These are phyloP conservation scores for Lepidocyrtinus sp. DNA, from an alignment of 2,888 invertebrate genomes.

Conservation along the genomic window DNA sequence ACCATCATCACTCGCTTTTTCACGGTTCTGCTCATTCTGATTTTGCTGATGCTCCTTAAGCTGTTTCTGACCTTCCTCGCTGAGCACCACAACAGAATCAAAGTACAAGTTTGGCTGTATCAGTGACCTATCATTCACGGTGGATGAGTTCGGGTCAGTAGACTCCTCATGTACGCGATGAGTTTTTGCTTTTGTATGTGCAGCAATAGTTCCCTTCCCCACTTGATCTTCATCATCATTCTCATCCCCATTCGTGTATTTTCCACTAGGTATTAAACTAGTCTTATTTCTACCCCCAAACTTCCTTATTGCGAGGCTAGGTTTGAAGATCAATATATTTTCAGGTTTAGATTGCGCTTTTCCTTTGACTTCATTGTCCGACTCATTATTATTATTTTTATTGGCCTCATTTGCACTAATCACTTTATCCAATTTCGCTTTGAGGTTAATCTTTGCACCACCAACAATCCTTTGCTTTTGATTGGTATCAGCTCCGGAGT, in stretches of 20 bases:
- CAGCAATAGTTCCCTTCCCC: constrained; percentile 22
- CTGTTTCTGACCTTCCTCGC: constrained; percentile 54
- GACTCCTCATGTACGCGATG: constrained; percentile 27
- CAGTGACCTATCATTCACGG: constrained; percentile 66
- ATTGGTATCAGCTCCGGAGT: constrained; percentile 25
- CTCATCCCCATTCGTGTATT: constrained; percentile 17
- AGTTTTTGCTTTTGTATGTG: constrained; percentile 13
- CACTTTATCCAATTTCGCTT: constrained; percentile 40
- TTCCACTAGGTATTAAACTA: constrained; percentile 50
- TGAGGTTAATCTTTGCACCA: constrained; percentile 48
- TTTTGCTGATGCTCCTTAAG: constrained; percentile 39
- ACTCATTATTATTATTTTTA: constrained; percentile 27
- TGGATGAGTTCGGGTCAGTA: constrained; percentile 61
- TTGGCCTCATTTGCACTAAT: constrained; percentile 41
- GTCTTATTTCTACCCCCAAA: constrained; percentile 31
- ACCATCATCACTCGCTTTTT: constrained; percentile 28
- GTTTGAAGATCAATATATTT: constrained; percentile 47
- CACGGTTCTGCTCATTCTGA: constrained; percentile 38
- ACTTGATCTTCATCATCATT: not conserved
- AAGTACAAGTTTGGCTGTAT: constrained; percentile 60
- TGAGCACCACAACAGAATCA: constrained; percentile 53
- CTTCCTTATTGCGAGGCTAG: constrained; percentile 39
- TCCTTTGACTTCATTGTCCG: constrained; percentile 25
- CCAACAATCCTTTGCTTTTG: constrained; percentile 35
- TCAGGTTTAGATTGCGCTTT: constrained; percentile 35